phyloP scores from a whole-genome alignment of 2,888 invertebrate genomes.

The Ischnura elegans region DNA sequence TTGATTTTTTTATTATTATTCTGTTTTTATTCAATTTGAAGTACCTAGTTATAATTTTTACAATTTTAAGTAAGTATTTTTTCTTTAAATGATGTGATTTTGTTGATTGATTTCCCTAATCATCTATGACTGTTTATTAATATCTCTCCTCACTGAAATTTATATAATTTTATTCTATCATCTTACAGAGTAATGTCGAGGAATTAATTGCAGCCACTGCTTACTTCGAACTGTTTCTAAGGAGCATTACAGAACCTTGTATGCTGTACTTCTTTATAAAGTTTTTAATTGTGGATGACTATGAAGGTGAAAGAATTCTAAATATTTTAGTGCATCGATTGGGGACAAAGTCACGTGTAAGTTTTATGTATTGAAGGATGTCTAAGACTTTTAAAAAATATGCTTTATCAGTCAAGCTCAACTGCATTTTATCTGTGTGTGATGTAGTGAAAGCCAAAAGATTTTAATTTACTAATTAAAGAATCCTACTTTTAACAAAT shows the following conservation, averaged over 20 bases:
- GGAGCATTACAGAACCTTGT: constrained; percentile 92
- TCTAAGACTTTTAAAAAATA: neutral
- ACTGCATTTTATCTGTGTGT: too few relatives aligned
- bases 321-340: constrained; percentile 91
- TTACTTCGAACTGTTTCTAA: constrained; percentile 93
- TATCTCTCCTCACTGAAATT: constrained; percentile 34
- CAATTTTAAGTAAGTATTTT: neutral
- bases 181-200: constrained; percentile 89
- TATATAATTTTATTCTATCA: constrained; percentile 8
- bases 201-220: constrained; percentile 96
- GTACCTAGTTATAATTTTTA: too few relatives aligned
- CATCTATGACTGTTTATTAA: neutral
- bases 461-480: too few relatives aligned
- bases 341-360: constrained; percentile 86
- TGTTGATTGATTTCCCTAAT: neutral
- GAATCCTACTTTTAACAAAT: too few relatives aligned
- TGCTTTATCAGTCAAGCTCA: neutral
- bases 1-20: too few relatives aligned
- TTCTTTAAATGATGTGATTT: too few relatives aligned
- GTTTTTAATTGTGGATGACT: constrained; percentile 90
- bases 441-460: too few relatives aligned
- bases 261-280: constrained; percentile 90
- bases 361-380: constrained; percentile 72
- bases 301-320: constrained; percentile 90
- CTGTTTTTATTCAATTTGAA: too few relatives aligned